Base-by-base conservation (phyloP, 2,797 vertebrate genomes). In the Coracias cyanogaster region DNA sequence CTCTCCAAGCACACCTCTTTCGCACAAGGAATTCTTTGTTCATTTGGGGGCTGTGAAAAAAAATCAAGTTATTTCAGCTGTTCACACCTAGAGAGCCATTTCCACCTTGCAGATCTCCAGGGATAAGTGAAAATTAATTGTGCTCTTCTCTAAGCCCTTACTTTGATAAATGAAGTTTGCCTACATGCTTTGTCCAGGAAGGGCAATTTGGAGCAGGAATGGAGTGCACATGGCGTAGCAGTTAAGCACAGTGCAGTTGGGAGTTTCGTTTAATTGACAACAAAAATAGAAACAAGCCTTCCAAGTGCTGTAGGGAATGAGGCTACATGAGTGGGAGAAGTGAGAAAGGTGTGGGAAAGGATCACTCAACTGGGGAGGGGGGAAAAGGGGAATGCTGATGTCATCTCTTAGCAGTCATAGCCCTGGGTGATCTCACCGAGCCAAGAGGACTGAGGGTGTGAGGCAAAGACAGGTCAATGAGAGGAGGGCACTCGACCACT, bases 51-150 rank as follows among this genome's bases (percentile, higher is more conserved):
- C 37, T 64, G 64, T 57, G 70, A 58, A 86, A 39, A 46, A 92
- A 93, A 77, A 71, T 7, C 29, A 3, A 76, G 72, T 82, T 64
- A 70, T 89, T 94, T 79, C 86, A 94, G 82, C 80, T 93, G 67
- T 65, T 94, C 88, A 43, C 85, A 89, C 92, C 82, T 96, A 46
- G 55, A 73, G 41, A 31, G 39, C 57, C 9, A 1, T 81, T 95
- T 84, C 66, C 73, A 91, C 41, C 64, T 88, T 28, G 4, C 61
- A 69, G 77, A 31, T 71, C 95, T 94, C 91, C 39, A 72, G 91
- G 54, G 94, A 90, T 35, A 48, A 86, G 64, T 16, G 17, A 80
- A 93, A 88, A 94, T 94, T 91, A 96, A 95, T 91, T 89, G 83
- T 35, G 9, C 55, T 92, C 64, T 93, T 88, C 80, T 51, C 37